phyloP scores from a whole-genome alignment of 2,888 invertebrate species.

The Hyppa rectilinea region DNA sequence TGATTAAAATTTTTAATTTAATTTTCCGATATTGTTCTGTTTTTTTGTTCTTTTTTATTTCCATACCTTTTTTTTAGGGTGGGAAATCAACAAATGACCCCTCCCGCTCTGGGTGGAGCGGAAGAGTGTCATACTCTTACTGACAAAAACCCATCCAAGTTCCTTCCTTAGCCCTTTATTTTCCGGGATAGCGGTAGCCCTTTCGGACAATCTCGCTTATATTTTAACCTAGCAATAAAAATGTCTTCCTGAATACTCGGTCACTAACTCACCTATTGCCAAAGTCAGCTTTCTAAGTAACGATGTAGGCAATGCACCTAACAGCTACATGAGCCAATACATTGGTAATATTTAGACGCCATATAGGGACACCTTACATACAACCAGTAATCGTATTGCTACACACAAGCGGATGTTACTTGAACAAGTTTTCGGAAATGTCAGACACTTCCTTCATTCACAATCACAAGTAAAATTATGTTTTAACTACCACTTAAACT shows the following conservation, averaged over 20 bases:
- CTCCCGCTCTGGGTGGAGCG: too few species aligned
- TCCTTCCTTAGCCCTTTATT: too few species aligned
- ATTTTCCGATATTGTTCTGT: too few species aligned
- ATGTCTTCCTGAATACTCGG: neutral
- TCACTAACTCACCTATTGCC: slow-evolving; percentile 8
- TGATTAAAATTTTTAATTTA: too few species aligned
- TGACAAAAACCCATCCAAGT: too few species aligned
- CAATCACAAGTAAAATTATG: neutral
- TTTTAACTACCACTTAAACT: neutral
- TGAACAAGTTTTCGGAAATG: slow-evolving; percentile 3
- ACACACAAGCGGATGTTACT: slow-evolving; percentile 39
- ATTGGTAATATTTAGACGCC: slow-evolving; percentile 44
- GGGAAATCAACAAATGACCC: too few species aligned
- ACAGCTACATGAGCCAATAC: slow-evolving; percentile 21
- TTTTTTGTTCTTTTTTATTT: neutral
- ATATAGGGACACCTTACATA: slow-evolving; percentile 27
- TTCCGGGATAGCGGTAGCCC: too few species aligned
- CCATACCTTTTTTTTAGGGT: too few species aligned
- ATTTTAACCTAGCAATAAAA: neutral
- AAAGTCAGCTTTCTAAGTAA: slow-evolving; percentile 46
- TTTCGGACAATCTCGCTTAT: too few species aligned
- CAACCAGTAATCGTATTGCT: slow-evolving; percentile 1
- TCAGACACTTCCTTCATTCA: neutral
- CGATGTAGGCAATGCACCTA: slow-evolving; percentile 31
- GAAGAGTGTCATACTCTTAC: too few species aligned